Conservation (phyloP, 2,797 vertebrate species). For the Propithecus deckenii region DNA sequence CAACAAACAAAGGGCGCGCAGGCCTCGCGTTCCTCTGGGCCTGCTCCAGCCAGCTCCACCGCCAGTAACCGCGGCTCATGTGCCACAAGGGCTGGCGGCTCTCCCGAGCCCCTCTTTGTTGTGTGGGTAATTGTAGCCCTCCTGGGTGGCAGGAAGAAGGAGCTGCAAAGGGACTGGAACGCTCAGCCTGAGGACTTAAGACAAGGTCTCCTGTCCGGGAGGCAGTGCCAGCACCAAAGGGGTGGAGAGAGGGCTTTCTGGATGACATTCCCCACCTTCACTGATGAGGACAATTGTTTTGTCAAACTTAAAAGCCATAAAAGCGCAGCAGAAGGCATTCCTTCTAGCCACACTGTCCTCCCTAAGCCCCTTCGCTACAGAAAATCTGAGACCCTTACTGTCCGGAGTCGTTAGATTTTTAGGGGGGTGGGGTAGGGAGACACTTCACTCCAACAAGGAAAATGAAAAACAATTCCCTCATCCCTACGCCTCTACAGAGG, state of each 20-base stretch:
- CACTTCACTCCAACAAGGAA: background rate
- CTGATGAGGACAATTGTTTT: background rate
- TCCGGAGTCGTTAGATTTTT: background rate
- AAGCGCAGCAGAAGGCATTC: background rate
- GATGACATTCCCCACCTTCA: background rate
- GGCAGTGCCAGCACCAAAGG: background rate
- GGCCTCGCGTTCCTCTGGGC: background rate
- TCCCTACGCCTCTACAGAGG: background rate
- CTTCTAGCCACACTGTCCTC: background rate
- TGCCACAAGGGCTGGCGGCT: background rate
- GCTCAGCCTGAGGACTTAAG: background rate
- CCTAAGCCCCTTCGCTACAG: background rate
- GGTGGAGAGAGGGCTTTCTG: background rate
- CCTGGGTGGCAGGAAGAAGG: background rate
- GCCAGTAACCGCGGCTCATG: background rate
- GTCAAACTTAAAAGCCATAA: background rate
- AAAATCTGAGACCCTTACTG: background rate
- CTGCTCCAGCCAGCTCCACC: background rate
- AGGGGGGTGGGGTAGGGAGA: background rate
- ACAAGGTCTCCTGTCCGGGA: background rate
- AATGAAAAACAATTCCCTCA: conserved; percentile 16
- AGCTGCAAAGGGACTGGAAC: background rate
- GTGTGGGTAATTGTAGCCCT: conserved; percentile 46
- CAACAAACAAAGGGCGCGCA: conserved; percentile 65
- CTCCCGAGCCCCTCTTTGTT: conserved; percentile 65